Percentiles rank a stretch among this genome's conserved stretches.
Evolutionary conservation across 1,140 invertebrate genomes (phyloP).

Genomic region (Halyomorpha halys): DNA sequence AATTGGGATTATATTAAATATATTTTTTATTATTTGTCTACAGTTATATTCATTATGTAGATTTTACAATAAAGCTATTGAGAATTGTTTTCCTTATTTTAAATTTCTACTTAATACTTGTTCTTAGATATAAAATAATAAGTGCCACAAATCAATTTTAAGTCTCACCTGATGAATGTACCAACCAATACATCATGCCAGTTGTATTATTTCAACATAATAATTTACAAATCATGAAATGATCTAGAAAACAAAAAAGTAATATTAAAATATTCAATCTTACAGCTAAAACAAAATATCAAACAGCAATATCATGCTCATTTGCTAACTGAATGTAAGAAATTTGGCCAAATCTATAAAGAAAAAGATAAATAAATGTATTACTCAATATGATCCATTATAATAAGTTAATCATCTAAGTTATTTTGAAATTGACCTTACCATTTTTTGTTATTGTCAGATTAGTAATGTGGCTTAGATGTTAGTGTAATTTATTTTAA

Average conservation of each 20-base stretch:
- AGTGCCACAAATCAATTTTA: neutral
- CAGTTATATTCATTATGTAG: neutral
- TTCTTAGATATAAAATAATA: neutral
- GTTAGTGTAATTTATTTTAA: neutral
- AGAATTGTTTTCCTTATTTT: neutral
- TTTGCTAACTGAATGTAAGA: neutral
- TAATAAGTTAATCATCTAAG: too few relatives aligned
- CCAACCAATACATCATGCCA: constrained; percentile 11
- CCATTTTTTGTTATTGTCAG: too few relatives aligned
- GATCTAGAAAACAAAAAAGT: neutral
- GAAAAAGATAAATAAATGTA: neutral
- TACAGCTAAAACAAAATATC: neutral
- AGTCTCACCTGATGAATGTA: constrained; percentile 10
- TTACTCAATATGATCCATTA: neutral
- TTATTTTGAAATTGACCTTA: too few relatives aligned
- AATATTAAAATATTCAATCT: neutral
- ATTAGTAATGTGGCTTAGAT: too few relatives aligned
- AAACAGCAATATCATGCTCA: neutral
- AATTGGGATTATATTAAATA: neutral
- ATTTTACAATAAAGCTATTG: neutral
- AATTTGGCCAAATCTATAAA: neutral
- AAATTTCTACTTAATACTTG: neutral
- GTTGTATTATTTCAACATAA: neutral
- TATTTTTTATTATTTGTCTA: neutral
- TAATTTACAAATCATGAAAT: neutral